Percentiles rank a stretch among this genome's conserved stretches.
phyloP scores from a whole-genome alignment of 2,113 vertebrate genomes.

The Sarotherodon lohbergeri region DNA sequence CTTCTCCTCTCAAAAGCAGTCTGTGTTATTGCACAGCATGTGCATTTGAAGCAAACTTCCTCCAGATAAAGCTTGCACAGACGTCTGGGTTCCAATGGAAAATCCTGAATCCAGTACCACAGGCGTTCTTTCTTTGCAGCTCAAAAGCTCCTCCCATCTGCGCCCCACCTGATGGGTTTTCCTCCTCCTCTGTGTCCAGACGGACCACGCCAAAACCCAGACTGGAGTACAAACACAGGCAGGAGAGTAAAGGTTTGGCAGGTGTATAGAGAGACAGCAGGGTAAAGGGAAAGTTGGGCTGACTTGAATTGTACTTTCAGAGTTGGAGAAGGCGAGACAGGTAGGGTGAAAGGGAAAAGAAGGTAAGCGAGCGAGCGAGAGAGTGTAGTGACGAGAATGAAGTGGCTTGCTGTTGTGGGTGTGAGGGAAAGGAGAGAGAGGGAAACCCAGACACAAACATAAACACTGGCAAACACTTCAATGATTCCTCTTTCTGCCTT shows the following conservation, averaged over 20 bases:
- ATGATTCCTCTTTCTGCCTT: constrained; percentile 48
- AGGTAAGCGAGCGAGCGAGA: background rate
- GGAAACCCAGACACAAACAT: constrained; percentile 71
- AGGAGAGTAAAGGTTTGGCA: constrained; percentile 43
- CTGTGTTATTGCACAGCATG: background rate
- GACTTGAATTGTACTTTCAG: constrained; percentile 14
- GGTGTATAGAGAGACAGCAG: constrained; percentile 38
- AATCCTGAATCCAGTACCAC: constrained; percentile 24
- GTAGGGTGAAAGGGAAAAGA: background rate
- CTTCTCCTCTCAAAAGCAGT: background rate
- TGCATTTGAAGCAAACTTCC: constrained; percentile 16
- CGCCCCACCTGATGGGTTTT: constrained; percentile 54
- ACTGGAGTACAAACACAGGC: constrained; percentile 58
- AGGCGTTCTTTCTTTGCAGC: constrained; percentile 41
- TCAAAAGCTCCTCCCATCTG: constrained; percentile 36
- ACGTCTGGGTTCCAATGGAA: constrained; percentile 64
- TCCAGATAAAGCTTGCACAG: constrained; percentile 63
- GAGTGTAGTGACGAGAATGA: constrained; percentile 4
- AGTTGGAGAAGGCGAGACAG: background rate
- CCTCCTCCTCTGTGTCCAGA: constrained; percentile 46
- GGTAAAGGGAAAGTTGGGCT: background rate
- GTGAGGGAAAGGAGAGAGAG: constrained; percentile 20
- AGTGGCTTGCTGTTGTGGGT: constrained; percentile 51
- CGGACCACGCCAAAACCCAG: constrained; percentile 37
- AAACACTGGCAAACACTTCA: constrained; percentile 65